Base-by-base conservation (phyloP, 2,113 vertebrate species). In the Archilochus colubris region DNA sequence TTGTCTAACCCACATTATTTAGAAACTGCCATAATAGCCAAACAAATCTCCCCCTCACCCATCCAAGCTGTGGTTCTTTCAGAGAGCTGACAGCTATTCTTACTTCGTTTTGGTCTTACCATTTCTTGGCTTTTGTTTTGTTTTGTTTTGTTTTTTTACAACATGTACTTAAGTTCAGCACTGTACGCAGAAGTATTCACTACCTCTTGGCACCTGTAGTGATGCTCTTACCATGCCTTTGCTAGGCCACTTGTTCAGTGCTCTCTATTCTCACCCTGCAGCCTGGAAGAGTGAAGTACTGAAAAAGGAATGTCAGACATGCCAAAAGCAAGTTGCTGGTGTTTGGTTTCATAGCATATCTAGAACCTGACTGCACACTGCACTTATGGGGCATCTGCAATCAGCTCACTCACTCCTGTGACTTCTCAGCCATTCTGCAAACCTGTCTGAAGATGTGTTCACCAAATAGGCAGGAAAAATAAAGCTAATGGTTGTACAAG, bases 351-450 rank as follows among this genome's bases (percentile, higher is more conserved):
- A 38, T 33, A 12, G 36, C n/a, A 84, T 73, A 66, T 11, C 38
- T 73, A 53, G n/a, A 64, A 79, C 14, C 7, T 62, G 38, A 59
- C 30, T 33, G 44, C 4, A 25, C 43, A 17, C 11, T 40, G 51
- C 10, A 70, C 0, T 0, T 68, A 51, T 6, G 6, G 43, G 22
- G 8, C 25, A 61, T 28, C 54, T 36, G 18, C 40, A 72, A 13
- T 20, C 36, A 76, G 28, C 21, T 76, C 38, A 31, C 24, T 61
- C 1, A 0, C 18, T 72, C 33, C 25, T 67, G 16, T 23, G 46
- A 57, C 11, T 17, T 43, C 16, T 77, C 53, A 67, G 53, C 18
- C 10, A 17, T 61, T 63, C 44, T 75, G 43, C 62, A 89, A 59
- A 64, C 5, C 22, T 64, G 53, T 24, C 53, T 82, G 20, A 22